These are phyloP conservation scores for Spatulosminthurus flaviceps DNA, from an alignment of 2,888 invertebrate genomes.

Conservation along the genomic window DNA sequence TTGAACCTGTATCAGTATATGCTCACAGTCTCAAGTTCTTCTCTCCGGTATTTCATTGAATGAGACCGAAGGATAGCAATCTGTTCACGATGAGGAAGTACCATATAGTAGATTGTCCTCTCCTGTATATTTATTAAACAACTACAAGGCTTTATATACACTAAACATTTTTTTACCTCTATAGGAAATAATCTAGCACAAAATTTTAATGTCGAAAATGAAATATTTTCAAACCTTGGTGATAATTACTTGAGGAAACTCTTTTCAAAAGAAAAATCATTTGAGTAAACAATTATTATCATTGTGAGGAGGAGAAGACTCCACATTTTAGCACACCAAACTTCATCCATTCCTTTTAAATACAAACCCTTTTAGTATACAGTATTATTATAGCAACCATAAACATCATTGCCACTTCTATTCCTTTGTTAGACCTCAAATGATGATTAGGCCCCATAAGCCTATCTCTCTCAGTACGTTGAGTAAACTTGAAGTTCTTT, in stretches of 20 bases:
- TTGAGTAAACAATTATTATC: slow-evolving; percentile 10
- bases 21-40: no score
- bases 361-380: no score
- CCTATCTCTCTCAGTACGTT: background rate
- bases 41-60: slow-evolving; percentile 7
- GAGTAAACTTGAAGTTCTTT: background rate
- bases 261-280: background rate
- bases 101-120: no score
- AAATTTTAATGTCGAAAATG: background rate
- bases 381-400: no score
- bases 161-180: background rate
- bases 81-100: slow-evolving; percentile 8
- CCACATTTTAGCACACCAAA: background rate
- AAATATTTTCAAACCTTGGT: background rate
- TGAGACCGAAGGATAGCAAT: background rate
- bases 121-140: background rate
- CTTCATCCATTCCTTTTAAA: no score
- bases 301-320: background rate
- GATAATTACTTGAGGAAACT: slow-evolving; percentile 12
- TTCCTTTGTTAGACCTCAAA: no score
- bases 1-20: background rate
- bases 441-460: background rate
- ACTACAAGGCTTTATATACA: background rate
- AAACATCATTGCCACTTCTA: no score
- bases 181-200: background rate